Percentiles rank a stretch among this genome's conserved stretches.
phyloP scores from a whole-genome alignment of 2,113 vertebrate species.

The Ictalurus furcatus region DNA sequence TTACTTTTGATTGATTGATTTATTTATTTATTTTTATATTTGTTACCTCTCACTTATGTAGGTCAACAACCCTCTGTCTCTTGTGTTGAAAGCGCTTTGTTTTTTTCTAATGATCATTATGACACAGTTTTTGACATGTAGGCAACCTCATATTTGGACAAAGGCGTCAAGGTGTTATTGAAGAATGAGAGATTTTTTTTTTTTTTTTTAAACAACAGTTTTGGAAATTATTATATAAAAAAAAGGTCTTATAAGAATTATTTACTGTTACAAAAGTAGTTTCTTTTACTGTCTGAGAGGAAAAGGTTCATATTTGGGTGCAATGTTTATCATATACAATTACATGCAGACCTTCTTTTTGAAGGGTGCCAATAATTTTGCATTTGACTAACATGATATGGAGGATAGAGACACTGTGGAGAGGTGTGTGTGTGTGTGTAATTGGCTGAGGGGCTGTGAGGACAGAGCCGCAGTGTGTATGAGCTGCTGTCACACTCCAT shows the following conservation, averaged over 20 bases:
- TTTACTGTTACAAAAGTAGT: neutral
- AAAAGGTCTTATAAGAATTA: neutral
- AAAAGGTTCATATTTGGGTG: neutral
- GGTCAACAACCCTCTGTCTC: neutral
- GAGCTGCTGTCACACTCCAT: constrained; percentile 93
- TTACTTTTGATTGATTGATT: neutral
- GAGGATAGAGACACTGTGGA: neutral
- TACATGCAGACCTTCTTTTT: neutral
- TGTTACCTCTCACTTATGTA: neutral
- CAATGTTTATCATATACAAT: neutral
- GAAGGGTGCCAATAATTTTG: constrained; percentile 11
- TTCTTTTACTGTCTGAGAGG: neutral
- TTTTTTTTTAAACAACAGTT: no score
- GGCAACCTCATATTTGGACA: neutral
- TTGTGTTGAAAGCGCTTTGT: neutral
- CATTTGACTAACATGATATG: neutral
- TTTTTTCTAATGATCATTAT: neutral
- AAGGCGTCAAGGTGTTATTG: neutral
- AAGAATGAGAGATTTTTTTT: neutral
- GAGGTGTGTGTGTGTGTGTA: constrained; percentile 57
- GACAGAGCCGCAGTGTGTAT: constrained; percentile 81
- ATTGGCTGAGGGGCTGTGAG: constrained; percentile 88
- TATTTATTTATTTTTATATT: neutral
- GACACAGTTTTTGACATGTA: neutral
- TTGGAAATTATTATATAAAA: neutral